A percentile compares a stretch with the other conserved stretches of the same genome.
phyloP scores from a whole-genome alignment of 1,140 invertebrate species.

The Trissolcus basalis region DNA sequence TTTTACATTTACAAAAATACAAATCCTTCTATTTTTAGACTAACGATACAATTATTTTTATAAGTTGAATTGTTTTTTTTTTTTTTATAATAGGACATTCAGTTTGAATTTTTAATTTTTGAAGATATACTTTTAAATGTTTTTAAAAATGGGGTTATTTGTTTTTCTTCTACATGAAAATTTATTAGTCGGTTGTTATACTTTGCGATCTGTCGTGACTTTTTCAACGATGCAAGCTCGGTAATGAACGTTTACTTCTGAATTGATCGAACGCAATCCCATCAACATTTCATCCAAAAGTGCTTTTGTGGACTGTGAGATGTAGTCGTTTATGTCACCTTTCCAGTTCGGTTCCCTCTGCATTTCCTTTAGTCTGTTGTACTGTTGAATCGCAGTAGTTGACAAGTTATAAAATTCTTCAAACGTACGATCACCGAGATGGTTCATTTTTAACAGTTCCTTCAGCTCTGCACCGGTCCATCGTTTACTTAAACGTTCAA shows the following conservation, averaged over 20 bases:
- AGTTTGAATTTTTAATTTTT: too few relatives aligned
- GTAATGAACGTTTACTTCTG: slow-evolving; percentile 45
- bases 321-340: slow-evolving; percentile 1
- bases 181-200: too few relatives aligned
- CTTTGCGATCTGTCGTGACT: slow-evolving; percentile 15
- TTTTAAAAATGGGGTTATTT: too few relatives aligned
- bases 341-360: neutral
- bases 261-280: slow-evolving; percentile 42
- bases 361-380: neutral
- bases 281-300: slow-evolving; percentile 58
- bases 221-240: slow-evolving; percentile 58
- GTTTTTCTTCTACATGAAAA: too few relatives aligned
- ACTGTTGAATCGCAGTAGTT: neutral
- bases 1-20: too few relatives aligned
- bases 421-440: neutral
- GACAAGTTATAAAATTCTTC: neutral
- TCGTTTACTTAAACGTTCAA: slow-evolving; percentile 21
- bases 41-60: too few relatives aligned
- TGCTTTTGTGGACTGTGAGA: slow-evolving; percentile 40
- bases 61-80: too few relatives aligned
- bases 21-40: too few relatives aligned
- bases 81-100: too few relatives aligned
- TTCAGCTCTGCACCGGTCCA: slow-evolving; percentile 37
- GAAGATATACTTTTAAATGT: too few relatives aligned
- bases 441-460: slow-evolving; percentile 14